A percentile compares a stretch with the other conserved stretches of the same genome.
These are phyloP conservation scores for Diphyllodes magnificus DNA, from an alignment of 2,113 vertebrate species.

Conservation along the genomic window DNA sequence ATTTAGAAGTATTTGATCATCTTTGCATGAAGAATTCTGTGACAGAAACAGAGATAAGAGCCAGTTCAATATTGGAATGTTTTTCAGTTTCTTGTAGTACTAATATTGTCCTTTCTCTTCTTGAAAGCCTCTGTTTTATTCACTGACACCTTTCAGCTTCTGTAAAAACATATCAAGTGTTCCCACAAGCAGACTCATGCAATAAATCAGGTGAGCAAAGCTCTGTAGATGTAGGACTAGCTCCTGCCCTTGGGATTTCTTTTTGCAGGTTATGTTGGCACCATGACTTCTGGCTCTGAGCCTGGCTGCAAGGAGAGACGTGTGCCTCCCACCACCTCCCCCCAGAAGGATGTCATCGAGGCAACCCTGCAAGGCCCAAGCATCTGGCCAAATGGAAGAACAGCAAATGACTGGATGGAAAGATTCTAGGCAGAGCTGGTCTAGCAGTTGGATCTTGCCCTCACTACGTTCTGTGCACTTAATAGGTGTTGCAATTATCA, in stretches of 20 bases:
- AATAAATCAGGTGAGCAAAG: constrained; percentile 17
- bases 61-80: not conserved
- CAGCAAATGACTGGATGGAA: not conserved
- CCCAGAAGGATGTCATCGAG: not conserved
- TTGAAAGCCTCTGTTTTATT: constrained; percentile 4
- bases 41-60: not conserved
- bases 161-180: not conserved
- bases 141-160: constrained; percentile 23
- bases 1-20: not conserved
- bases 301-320: not conserved
- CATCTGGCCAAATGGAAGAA: not conserved
- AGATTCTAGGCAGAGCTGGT: not conserved
- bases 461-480: not conserved
- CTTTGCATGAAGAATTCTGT: not conserved
- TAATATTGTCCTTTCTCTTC: not conserved
- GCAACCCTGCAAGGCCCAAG: not conserved
- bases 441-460: not conserved
- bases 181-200: not conserved
- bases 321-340: not conserved
- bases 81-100: not conserved
- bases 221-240: not conserved
- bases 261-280: constrained; percentile 7
- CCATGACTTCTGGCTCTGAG: not conserved
- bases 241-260: not conserved
- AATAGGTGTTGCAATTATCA: not conserved